phyloP scores from a whole-genome alignment of 2,888 invertebrate genomes.

The Pterobdella sp. region DNA sequence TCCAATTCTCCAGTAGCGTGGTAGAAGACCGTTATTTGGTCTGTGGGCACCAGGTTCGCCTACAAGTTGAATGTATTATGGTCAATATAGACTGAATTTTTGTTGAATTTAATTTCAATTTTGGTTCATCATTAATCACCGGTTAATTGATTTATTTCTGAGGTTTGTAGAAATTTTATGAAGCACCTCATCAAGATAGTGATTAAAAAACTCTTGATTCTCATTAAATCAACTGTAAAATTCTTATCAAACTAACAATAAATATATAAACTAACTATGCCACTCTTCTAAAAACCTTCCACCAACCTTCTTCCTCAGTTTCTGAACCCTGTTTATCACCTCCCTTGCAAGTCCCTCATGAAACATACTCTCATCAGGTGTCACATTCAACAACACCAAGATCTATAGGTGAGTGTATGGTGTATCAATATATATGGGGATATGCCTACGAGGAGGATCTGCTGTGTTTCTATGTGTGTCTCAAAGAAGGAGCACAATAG shows the following conservation, averaged over 20 bases:
- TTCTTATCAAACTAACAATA: too few species aligned
- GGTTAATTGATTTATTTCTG: too few species aligned
- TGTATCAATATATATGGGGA: not conserved
- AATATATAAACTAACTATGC: not conserved
- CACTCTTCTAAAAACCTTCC: not conserved
- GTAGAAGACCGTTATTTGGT: constrained; percentile 76
- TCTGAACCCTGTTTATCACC: constrained; percentile 89
- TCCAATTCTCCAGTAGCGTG: constrained; percentile 47
- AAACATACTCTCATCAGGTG: constrained; percentile 77
- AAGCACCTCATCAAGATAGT: not conserved
- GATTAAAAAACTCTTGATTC: not conserved
- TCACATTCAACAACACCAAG: constrained; percentile 77
- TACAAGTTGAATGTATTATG: constrained; percentile 33
- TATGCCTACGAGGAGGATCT: not conserved
- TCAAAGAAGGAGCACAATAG: not conserved
- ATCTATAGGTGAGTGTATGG: constrained; percentile 47
- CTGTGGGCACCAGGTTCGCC: constrained; percentile 80
- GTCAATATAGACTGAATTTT: too few species aligned
- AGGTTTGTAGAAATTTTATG: not conserved
- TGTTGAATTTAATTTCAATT: too few species aligned
- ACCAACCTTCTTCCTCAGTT: constrained; percentile 73
- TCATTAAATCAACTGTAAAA: not conserved
- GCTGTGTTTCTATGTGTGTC: not conserved
- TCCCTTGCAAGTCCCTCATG: constrained; percentile 92
- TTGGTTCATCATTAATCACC: too few species aligned